Evolutionary conservation across 2,888 invertebrate species (phyloP).

Genomic region (Gastracanthus pulcherrimus): DNA sequence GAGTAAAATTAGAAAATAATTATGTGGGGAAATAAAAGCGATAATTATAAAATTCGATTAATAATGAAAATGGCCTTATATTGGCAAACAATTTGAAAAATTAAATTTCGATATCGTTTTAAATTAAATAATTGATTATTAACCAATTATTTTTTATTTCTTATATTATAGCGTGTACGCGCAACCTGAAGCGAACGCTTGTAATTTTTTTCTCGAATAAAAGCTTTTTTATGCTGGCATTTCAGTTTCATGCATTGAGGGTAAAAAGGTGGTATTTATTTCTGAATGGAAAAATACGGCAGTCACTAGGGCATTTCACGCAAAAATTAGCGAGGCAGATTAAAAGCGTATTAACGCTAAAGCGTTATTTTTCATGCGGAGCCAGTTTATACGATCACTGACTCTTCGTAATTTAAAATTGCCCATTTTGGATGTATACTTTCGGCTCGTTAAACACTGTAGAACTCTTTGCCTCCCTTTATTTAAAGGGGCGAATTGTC

Average conservation of each 20-base stretch:
- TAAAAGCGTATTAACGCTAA: constrained; percentile 41
- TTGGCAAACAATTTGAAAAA: no score
- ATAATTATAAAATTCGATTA: no score
- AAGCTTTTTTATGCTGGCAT: constrained; percentile 21
- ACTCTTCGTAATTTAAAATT: constrained; percentile 26
- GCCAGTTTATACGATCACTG: constrained; percentile 3
- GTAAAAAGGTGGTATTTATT: constrained; percentile 20
- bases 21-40: no score
- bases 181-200: background rate
- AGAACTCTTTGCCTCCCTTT: background rate
- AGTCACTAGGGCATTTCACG: constrained; percentile 8
- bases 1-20: no score
- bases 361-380: constrained; percentile 14
- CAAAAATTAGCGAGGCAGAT: constrained; percentile 40
- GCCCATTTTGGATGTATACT: background rate
- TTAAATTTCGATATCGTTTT: no score
- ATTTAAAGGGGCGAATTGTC: background rate
- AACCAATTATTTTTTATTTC: no score
- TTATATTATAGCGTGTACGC: background rate
- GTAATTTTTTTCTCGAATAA: background rate
- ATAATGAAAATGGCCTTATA: no score
- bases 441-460: constrained; percentile 8
- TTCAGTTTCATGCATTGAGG: background rate
- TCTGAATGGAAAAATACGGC: constrained; percentile 15
- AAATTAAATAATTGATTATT: no score